Conservation (phyloP, 2,888 invertebrate genomes). For the Heliothis peltigera region DNA sequence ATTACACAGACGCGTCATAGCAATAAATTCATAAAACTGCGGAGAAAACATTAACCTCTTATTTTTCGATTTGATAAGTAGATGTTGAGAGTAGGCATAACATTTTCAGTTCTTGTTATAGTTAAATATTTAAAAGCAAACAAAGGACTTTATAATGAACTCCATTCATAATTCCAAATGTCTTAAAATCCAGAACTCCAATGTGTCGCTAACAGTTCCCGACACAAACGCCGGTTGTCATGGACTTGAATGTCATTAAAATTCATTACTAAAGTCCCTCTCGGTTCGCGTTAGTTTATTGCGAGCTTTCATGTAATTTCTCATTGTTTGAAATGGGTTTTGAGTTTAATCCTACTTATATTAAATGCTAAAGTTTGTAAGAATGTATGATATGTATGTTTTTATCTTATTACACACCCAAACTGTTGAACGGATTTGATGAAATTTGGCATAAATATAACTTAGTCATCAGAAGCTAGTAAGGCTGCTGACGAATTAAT, state of each 20-base stretch:
- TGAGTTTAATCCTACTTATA: neutral
- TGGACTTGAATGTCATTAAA: conserved; percentile 48
- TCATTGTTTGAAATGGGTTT: conserved; percentile 8
- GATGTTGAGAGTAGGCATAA: too few relatives aligned
- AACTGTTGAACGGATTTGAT: too few relatives aligned
- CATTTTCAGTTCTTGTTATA: conserved; percentile 1
- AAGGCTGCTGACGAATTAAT: too few relatives aligned
- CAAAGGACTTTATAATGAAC: conserved; percentile 23
- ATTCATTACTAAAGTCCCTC: conserved; percentile 49
- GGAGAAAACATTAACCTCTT: neutral
- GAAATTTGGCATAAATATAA: too few relatives aligned
- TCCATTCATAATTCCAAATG: conserved; percentile 29
- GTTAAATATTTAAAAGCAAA: conserved; percentile 34
- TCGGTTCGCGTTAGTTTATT: conserved; percentile 32
- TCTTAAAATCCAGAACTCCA: neutral
- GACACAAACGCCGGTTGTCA: conserved; percentile 29
- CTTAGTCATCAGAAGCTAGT: too few relatives aligned
- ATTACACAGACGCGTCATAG: conserved; percentile 8
- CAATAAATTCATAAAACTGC: neutral
- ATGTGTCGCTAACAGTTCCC: conserved; percentile 23
- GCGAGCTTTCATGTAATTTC: conserved; percentile 16
- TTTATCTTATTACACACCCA: too few relatives aligned
- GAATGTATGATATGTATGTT: too few relatives aligned
- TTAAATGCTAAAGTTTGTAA: too few relatives aligned
- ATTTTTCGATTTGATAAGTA: neutral